Conservation (phyloP, 2,888 invertebrate species). For the Rhagonycha lutea region DNA sequence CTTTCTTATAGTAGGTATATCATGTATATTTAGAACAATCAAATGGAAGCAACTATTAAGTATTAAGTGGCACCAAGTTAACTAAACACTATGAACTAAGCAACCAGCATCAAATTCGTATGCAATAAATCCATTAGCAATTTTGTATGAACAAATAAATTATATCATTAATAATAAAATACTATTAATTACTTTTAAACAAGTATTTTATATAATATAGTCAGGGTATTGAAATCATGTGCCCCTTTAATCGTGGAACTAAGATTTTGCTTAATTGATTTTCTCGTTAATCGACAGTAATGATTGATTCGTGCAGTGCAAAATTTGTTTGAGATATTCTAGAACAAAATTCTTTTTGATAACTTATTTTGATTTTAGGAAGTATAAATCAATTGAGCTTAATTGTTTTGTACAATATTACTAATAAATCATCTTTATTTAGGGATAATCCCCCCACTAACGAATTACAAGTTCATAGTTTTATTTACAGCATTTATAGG, state of each 20-base stretch:
- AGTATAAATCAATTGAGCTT: no score
- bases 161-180: background rate
- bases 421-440: no score
- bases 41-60: background rate
- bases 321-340: background rate
- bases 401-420: no score
- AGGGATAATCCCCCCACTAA: no score
- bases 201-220: background rate
- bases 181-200: background rate
- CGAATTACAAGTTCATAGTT: no score
- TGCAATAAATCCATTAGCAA: background rate
- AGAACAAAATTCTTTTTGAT: no score
- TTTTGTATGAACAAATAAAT: background rate
- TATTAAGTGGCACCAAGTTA: slow-evolving; percentile 30
- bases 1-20: background rate
- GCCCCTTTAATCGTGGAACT: background rate
- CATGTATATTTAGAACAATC: background rate
- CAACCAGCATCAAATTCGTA: background rate
- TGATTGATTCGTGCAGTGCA: background rate
- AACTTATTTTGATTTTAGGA: no score
- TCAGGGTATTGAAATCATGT: background rate
- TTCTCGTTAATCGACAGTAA: background rate
- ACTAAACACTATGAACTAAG: background rate
- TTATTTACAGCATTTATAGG: no score
- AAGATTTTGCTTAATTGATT: background rate